Percentiles rank a stretch among this genome's conserved stretches.
These are phyloP conservation scores for Vulpes vulpes DNA, from an alignment of 2,113 vertebrate genomes.

Conservation along the genomic window DNA sequence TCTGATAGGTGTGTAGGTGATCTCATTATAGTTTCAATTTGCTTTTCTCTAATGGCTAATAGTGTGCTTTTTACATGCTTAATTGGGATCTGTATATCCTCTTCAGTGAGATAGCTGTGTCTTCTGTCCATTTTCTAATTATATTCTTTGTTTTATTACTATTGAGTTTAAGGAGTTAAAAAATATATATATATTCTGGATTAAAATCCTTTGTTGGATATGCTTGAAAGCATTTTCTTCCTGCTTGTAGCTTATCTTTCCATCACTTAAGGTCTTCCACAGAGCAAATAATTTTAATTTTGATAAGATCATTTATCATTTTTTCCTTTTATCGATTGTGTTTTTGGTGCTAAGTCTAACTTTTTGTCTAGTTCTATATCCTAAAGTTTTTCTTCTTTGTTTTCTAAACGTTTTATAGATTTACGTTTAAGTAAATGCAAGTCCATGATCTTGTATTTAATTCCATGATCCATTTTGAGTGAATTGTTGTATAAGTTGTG, in stretches of 20 bases:
- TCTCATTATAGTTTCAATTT: constrained; percentile 41
- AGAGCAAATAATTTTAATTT: constrained; percentile 23
- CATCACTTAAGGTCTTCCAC: background rate
- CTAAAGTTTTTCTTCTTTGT: constrained; percentile 26
- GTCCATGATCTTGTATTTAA: background rate
- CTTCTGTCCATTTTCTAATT: background rate
- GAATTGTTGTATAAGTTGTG: constrained; percentile 34
- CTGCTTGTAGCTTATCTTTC: background rate
- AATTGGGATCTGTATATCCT: constrained; percentile 5
- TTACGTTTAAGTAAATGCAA: background rate
- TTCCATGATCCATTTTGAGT: background rate
- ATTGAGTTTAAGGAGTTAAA: background rate
- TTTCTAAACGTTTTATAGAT: constrained; percentile 31
- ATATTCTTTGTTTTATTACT: constrained; percentile 9
- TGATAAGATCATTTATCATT: background rate
- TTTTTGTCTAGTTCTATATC: background rate
- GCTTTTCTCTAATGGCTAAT: background rate
- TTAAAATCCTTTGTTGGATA: background rate
- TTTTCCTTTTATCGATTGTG: constrained; percentile 25
- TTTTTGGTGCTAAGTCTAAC: constrained; percentile 22
- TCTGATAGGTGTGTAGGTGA: background rate
- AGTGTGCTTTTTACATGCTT: constrained; percentile 8
- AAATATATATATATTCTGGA: background rate
- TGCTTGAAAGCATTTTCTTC: constrained; percentile 54
- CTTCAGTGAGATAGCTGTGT: background rate